Evolutionary conservation across 2,888 invertebrate species (phyloP).

Genomic region (Latheticus oryzae): DNA sequence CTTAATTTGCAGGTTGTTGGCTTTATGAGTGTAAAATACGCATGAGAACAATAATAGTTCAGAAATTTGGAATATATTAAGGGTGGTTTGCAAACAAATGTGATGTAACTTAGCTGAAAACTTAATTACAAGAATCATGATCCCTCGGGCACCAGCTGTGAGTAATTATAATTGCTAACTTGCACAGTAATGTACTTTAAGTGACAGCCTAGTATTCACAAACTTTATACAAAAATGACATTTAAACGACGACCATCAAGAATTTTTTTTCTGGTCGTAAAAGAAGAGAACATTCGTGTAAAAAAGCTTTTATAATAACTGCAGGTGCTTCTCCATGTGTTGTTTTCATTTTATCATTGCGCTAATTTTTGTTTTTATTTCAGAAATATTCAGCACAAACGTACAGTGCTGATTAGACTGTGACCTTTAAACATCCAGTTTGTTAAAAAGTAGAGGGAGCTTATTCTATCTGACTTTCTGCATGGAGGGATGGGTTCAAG

Average conservation of each 20-base stretch:
- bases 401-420: conserved; percentile 23
- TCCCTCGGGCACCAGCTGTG: conserved; percentile 57
- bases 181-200: conserved; percentile 50
- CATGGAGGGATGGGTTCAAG: conserved; percentile 9
- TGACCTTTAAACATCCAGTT: conserved; percentile 17
- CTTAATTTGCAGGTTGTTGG: conserved; percentile 49
- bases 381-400: conserved; percentile 19
- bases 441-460: conserved; percentile 35
- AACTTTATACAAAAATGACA: no score
- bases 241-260: not conserved
- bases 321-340: conserved; percentile 27
- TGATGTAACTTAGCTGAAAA: conserved; percentile 54
- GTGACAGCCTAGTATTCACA: conserved; percentile 39
- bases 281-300: conserved; percentile 1
- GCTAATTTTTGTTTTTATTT: conserved; percentile 29
- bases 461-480: conserved; percentile 20
- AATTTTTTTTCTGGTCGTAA: conserved; percentile 8
- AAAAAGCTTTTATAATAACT: conserved; percentile 25
- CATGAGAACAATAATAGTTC: conserved; percentile 48
- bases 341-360: conserved; percentile 21
- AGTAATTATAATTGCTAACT: conserved; percentile 54
- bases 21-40: conserved; percentile 47
- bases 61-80: conserved; percentile 51
- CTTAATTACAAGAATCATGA: conserved; percentile 58
- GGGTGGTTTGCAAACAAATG: conserved; percentile 52